Conservation (phyloP, 2,888 invertebrate species). For the Tridacna gigas region DNA sequence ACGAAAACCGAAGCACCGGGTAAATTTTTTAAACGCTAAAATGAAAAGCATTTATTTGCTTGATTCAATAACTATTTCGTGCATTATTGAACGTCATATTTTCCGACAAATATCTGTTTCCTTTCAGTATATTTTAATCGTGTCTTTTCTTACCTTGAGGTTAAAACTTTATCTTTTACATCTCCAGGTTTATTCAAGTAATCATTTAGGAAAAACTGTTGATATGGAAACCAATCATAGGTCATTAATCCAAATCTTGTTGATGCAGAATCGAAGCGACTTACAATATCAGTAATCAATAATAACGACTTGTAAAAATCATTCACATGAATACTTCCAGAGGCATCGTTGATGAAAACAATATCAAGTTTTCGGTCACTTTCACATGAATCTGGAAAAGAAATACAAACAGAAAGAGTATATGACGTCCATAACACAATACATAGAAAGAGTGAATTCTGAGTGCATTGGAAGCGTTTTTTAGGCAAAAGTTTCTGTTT, state of each 20-base stretch:
- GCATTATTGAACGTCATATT: too few species aligned
- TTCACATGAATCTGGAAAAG: not conserved
- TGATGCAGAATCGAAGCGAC: not conserved
- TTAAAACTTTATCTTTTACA: not conserved
- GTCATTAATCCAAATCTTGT: not conserved
- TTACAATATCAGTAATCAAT: not conserved
- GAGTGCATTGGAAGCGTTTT: too few species aligned
- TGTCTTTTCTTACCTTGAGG: not conserved
- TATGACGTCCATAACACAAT: not conserved
- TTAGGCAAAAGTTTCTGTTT: not conserved
- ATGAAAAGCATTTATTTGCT: too few species aligned
- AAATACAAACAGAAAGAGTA: not conserved
- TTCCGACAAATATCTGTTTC: too few species aligned
- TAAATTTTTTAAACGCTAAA: too few species aligned
- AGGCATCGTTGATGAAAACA: slow-evolving; percentile 2
- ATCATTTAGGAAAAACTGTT: not conserved
- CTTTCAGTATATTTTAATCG: too few species aligned
- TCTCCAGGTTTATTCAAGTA: not conserved
- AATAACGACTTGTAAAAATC: slow-evolving; percentile 1
- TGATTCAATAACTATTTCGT: too few species aligned
- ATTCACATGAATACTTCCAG: not conserved
- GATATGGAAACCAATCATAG: not conserved
- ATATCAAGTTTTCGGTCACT: slow-evolving; percentile 4
- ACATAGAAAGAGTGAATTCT: too few species aligned
- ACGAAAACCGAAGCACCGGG: too few species aligned